Percentiles rank a stretch among this genome's conserved stretches.
These are phyloP conservation scores for Argopecten irradians DNA, from an alignment of 1,140 invertebrate species.

Conservation along the genomic window DNA sequence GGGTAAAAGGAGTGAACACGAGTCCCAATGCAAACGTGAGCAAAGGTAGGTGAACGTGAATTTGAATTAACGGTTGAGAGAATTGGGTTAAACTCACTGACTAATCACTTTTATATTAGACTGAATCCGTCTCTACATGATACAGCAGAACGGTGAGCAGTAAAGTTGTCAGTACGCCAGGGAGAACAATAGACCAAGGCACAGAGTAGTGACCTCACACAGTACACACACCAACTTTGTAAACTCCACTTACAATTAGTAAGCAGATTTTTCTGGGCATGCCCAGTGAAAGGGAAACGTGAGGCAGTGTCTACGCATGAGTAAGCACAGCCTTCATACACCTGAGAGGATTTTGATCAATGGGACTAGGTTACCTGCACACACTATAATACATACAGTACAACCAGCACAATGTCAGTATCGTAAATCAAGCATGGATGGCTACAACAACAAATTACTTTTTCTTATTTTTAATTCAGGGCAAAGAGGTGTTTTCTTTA, in stretches of 20 bases:
- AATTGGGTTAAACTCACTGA: background rate
- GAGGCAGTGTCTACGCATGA: conserved; percentile 44
- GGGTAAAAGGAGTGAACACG: too few relatives aligned
- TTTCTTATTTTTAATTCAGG: conserved; percentile 19
- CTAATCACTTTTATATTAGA: background rate
- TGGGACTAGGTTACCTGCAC: conserved; percentile 34
- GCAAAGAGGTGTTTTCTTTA: conserved; percentile 11
- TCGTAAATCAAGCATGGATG: conserved; percentile 20
- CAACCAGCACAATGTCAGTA: background rate
- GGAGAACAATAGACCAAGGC: conserved; percentile 9
- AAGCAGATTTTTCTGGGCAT: conserved; percentile 41
- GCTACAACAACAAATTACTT: conserved; percentile 22
- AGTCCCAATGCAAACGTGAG: background rate
- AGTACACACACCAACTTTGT: background rate
- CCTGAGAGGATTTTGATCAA: conserved; percentile 45
- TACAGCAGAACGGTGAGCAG: conserved; percentile 4
- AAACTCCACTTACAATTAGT: conserved; percentile 29
- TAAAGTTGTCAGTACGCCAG: conserved; percentile 10
- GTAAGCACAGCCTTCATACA: conserved; percentile 37
- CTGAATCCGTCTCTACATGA: background rate
- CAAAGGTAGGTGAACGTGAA: background rate
- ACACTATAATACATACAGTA: background rate
- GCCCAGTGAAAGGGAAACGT: conserved; percentile 50
- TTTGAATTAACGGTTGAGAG: background rate
- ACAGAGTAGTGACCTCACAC: background rate